Base-by-base conservation (phyloP, 2,113 vertebrate genomes). In the Mola mola region DNA sequence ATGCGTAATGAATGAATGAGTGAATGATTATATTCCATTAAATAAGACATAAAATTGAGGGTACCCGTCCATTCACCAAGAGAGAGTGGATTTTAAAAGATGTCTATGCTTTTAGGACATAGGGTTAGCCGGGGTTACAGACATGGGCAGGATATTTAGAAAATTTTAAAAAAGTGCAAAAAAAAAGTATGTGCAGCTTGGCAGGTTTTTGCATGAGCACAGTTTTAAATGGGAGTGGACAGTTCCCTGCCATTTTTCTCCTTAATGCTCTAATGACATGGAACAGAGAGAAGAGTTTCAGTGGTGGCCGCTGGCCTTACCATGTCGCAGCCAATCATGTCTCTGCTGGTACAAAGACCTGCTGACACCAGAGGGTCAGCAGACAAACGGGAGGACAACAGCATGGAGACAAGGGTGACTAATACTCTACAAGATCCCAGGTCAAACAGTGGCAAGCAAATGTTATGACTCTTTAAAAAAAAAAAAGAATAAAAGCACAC, bases 241-340 rank as follows among this genome's bases (percentile, higher is more conserved):
- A 21, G 48, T 59, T 63, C 55, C 47, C 69, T 72, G 77, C 55
- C 64, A 76, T 65, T 47, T 71, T 67, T 65, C 56, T 52, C 24
- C 59, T 59, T 36, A 19, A 29, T 17, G 48, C 49, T 60, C 57
- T 77, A 79, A 87, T 79, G 72, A 86, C 72, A 79, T 42, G 36
- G 56, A 87, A 72, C 82, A 82, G 73, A 60, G 44, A 63, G 63
- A 76, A 50, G 63, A 74, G 75, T 46, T 55, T 51, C 64, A 25
- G 61, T 17, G 53, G 74, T 55, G 64, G 67, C 78, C 68, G 10
- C 67, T 55, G 81, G 73, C 68, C 73, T 51, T 1, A n/a, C 36
- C 6, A 8, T 66, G 82, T 85, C 85, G 81, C 60, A 9, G 50
- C 42, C 8, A 21, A 68, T 85, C 56, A 75, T 21, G 67, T 88